Conservation (phyloP, 2,113 vertebrate species). For the Sinocyclocheilus anshuiensis region DNA sequence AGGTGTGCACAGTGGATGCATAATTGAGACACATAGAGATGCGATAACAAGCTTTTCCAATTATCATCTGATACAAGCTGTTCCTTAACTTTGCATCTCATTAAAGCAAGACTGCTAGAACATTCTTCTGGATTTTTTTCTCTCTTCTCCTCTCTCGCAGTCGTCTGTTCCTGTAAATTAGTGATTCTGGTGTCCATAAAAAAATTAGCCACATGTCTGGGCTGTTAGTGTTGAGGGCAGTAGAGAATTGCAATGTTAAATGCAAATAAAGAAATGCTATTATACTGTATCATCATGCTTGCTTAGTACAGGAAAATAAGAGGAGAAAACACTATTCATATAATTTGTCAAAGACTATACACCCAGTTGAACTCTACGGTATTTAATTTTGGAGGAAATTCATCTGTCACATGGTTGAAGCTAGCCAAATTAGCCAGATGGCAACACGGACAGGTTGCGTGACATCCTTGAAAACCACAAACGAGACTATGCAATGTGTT, state of each 20-base stretch:
- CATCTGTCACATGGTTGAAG: neutral
- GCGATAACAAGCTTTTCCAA: conserved; percentile 21
- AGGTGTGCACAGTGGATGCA: too few species aligned
- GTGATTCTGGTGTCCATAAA: neutral
- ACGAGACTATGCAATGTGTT: neutral
- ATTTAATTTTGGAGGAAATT: neutral
- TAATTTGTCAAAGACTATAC: neutral
- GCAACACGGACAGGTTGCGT: neutral
- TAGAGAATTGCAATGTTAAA: neutral
- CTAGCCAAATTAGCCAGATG: neutral
- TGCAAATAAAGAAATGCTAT: neutral
- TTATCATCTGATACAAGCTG: neutral
- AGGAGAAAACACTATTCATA: neutral
- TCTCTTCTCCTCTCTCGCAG: conserved; percentile 6
- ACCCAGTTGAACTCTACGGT: neutral
- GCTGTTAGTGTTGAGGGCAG: neutral
- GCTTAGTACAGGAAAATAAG: neutral
- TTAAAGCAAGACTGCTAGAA: neutral
- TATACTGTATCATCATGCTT: neutral
- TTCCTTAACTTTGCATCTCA: neutral
- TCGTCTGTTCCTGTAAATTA: conserved; percentile 11
- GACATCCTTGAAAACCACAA: neutral
- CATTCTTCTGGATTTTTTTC: neutral
- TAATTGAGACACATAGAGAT: neutral
- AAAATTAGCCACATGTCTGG: neutral